A percentile compares a stretch with the other conserved stretches of the same genome.
Conservation (phyloP, 2,797 vertebrate species). For the Sternotherus odoratus region DNA sequence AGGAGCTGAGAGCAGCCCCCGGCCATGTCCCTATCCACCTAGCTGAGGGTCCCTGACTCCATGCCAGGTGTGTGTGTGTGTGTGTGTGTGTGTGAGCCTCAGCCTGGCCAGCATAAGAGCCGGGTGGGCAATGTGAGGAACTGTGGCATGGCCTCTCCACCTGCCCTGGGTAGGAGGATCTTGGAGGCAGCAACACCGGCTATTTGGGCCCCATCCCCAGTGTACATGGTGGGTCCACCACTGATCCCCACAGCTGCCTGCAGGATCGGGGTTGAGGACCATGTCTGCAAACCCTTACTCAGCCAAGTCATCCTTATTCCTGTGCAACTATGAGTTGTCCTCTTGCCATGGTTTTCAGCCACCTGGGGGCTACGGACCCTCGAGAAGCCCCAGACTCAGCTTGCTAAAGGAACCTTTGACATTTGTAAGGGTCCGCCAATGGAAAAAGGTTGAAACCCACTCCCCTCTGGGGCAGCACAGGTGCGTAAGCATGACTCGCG, state of each 20-base stretch:
- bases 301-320: not conserved
- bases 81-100: no score
- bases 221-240: no score
- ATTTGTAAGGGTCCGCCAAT: not conserved
- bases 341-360: not conserved
- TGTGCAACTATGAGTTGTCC: not conserved
- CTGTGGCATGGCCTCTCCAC: no score
- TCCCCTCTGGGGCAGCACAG: not conserved
- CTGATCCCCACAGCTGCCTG: no score
- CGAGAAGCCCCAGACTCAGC: not conserved
- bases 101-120: no score
- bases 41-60: rapidly evolving
- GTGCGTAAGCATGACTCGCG: not conserved
- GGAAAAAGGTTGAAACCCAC: not conserved
- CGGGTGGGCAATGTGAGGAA: no score
- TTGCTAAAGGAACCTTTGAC: not conserved
- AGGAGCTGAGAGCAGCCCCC: no score
- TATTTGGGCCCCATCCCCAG: no score
- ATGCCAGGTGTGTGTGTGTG: no score
- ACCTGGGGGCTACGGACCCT: not conserved
- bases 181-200: no score
- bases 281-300: not conserved
- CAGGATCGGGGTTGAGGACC: not conserved
- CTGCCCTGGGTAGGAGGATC: no score
- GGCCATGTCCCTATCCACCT: no score